A percentile compares a stretch with the other conserved stretches of the same genome.
phyloP scores from a whole-genome alignment of 2,797 vertebrate genomes.

The Anguilla pacifica region DNA sequence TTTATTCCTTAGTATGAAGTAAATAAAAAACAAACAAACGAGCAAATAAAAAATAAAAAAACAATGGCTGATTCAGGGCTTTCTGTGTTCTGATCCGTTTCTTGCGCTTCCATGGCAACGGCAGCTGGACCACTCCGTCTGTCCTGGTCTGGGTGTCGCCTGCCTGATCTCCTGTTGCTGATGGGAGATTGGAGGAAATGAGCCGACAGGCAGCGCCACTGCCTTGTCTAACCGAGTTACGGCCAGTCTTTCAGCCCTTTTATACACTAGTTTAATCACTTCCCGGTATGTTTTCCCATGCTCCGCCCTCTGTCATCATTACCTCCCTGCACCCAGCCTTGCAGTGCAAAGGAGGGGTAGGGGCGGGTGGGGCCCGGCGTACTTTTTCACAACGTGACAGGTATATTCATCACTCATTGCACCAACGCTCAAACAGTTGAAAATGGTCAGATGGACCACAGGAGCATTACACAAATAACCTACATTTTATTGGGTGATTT shows the following conservation, averaged over 20 bases:
- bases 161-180: conserved; percentile 61
- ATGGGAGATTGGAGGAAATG: conserved; percentile 67
- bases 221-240: conserved; percentile 74
- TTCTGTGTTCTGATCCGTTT: conserved; percentile 21
- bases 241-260: conserved; percentile 67
- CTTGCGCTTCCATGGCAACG: conserved; percentile 20
- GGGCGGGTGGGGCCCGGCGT: conserved; percentile 16
- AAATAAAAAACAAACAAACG: not conserved
- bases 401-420: not conserved
- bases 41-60: not conserved
- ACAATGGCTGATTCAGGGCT: not conserved
- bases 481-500: not conserved
- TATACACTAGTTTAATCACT: conserved; percentile 65
- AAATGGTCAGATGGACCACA: not conserved
- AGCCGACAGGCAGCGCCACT: conserved; percentile 65
- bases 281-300: conserved; percentile 60
- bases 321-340: conserved; percentile 32
- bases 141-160: conserved; percentile 64
- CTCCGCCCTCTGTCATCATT: conserved; percentile 61
- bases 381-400: not conserved
- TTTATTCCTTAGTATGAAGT: not conserved
- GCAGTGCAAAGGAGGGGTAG: conserved; percentile 36
- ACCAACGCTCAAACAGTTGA: not conserved
- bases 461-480: not conserved
- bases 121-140: conserved; percentile 38